Percentiles rank a stretch among this genome's conserved stretches.
These are phyloP conservation scores for Megamerina dolium DNA, from an alignment of 2,888 invertebrate species.

Conservation along the genomic window DNA sequence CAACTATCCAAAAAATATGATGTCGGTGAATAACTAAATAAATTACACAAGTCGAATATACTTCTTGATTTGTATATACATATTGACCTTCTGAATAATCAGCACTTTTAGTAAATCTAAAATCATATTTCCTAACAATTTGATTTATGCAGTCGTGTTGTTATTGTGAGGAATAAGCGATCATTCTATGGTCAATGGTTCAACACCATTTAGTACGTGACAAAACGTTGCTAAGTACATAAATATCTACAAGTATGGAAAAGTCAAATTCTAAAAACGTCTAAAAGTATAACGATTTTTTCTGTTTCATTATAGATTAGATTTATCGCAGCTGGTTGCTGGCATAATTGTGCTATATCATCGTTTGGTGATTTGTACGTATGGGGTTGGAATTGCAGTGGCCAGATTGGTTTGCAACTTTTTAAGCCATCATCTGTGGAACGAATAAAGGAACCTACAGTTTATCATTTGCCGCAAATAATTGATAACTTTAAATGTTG, in stretches of 20 bases:
- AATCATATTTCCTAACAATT: too few relatives aligned
- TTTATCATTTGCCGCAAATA: conserved; percentile 44
- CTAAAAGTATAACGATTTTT: background rate
- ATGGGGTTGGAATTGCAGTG: conserved; percentile 89
- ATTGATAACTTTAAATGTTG: conserved; percentile 36
- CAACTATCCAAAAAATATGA: too few relatives aligned
- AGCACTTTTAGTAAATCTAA: too few relatives aligned
- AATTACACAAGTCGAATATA: too few relatives aligned
- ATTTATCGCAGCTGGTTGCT: conserved; percentile 73
- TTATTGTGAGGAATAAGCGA: too few relatives aligned
- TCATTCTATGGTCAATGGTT: too few relatives aligned
- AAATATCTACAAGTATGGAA: background rate
- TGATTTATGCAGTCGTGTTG: too few relatives aligned
- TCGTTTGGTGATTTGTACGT: conserved; percentile 75
- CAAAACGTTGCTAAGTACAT: too few relatives aligned
- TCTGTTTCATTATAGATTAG: conserved; percentile 49
- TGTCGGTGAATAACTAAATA: too few relatives aligned
- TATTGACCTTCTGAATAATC: too few relatives aligned
- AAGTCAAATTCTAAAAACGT: background rate
- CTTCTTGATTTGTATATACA: too few relatives aligned
- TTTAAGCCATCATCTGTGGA: conserved; percentile 30
- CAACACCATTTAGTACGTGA: too few relatives aligned
- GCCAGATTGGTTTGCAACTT: conserved; percentile 68
- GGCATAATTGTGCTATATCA: conserved; percentile 79
- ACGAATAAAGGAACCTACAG: conserved; percentile 30